phyloP scores from a whole-genome alignment of 2,888 invertebrate species.

The Callinectes sapidus region DNA sequence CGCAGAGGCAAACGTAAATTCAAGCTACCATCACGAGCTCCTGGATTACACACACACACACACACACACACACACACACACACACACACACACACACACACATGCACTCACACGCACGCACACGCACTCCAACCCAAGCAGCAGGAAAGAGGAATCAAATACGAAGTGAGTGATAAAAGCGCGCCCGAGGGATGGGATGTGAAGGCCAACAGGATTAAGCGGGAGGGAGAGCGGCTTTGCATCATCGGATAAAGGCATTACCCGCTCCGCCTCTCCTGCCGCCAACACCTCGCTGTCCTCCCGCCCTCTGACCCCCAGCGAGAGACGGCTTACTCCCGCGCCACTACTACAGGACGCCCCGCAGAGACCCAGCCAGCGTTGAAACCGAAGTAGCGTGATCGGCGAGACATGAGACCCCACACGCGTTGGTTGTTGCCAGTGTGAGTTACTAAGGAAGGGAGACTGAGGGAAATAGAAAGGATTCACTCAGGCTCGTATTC shows the following conservation, averaged over 20 bases:
- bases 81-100: constrained; percentile 17
- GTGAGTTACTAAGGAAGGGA: neutral
- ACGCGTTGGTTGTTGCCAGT: neutral
- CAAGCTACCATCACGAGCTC: neutral
- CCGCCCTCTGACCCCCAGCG: constrained; percentile 1
- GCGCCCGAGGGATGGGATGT: neutral
- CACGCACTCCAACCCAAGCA: neutral
- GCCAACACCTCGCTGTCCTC: neutral
- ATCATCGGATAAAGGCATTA: constrained; percentile 50
- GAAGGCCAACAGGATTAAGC: constrained; percentile 46
- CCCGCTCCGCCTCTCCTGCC: neutral
- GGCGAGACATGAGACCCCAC: neutral
- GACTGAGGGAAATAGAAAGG: neutral
- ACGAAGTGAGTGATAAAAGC: constrained; percentile 26
- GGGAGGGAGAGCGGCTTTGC: constrained; percentile 34
- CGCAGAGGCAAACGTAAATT: constrained; percentile 11
- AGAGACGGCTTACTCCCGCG: neutral
- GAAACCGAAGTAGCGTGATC: constrained; percentile 6
- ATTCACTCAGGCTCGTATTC: too few relatives aligned
- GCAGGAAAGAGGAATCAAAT: neutral
- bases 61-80: constrained; percentile 14
- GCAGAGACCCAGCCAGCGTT: neutral
- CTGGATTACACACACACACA: neutral
- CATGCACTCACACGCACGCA: neutral
- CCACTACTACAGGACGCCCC: neutral